phyloP scores from a whole-genome alignment of 2,888 invertebrate species.

The Cheiracanthium punctorium region DNA sequence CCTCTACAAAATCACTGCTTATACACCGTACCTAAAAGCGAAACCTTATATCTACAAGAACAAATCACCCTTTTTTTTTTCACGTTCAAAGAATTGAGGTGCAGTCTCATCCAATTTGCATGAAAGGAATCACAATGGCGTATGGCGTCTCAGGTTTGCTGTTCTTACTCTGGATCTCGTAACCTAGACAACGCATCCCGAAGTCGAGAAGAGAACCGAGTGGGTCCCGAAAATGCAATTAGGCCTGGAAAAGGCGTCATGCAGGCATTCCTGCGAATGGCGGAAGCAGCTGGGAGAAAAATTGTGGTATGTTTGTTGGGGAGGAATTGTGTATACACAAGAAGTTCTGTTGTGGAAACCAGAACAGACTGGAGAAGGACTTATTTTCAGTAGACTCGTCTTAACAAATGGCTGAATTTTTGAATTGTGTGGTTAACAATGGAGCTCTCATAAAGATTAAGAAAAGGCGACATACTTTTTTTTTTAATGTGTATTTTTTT shows the following conservation, averaged over 20 bases:
- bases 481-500: no score
- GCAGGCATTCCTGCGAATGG: neutral
- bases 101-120: no score
- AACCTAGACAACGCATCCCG: neutral
- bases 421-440: neutral
- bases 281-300: neutral
- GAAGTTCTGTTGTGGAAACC: no score
- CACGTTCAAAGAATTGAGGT: no score
- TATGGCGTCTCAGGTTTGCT: neutral
- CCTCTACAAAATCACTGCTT: no score
- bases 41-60: no score
- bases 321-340: neutral
- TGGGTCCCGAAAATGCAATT: neutral
- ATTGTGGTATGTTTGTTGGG: neutral
- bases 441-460: neutral
- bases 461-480: no score
- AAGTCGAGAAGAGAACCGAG: neutral
- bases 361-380: no score
- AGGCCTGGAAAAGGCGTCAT: constrained; percentile 5
- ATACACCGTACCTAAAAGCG: no score
- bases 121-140: neutral
- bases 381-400: no score
- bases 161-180: neutral
- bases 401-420: neutral
- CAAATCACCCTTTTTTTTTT: no score